Conservation (phyloP, 2,888 invertebrate genomes). For the Dioctria rufipes region DNA sequence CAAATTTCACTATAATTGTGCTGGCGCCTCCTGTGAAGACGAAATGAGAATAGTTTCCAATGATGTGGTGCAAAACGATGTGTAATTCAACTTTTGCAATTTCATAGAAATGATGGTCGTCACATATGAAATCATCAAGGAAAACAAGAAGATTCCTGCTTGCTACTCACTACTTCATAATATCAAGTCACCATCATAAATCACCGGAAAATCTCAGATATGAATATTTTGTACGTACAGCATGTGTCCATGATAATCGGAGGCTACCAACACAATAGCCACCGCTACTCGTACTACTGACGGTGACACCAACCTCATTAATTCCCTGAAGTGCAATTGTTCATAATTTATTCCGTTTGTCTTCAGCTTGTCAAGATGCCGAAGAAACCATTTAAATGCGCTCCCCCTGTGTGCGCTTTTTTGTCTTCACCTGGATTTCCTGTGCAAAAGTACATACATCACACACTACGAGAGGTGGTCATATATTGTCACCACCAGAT, state of each 20-base stretch:
- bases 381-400: constrained; percentile 26
- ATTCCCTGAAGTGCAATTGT: constrained; percentile 48
- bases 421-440: constrained; percentile 48
- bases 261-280: constrained; percentile 9
- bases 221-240: too few species aligned
- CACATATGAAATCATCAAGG: background rate
- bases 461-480: constrained; percentile 6
- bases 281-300: background rate
- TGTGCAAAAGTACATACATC: constrained; percentile 36
- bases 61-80: too few species aligned
- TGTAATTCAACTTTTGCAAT: background rate
- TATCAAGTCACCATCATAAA: constrained; percentile 17
- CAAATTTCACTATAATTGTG: constrained; percentile 24
- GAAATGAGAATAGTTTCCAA: too few species aligned
- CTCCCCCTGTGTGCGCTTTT: background rate
- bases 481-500: constrained; percentile 40
- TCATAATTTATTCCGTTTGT: constrained; percentile 47
- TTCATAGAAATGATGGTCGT: background rate
- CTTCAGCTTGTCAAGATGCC: constrained; percentile 8
- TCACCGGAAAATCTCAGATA: constrained; percentile 46
- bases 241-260: constrained; percentile 14
- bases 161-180: background rate
- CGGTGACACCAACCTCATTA: constrained; percentile 46
- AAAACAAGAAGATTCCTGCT: background rate
- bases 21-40: background rate